Percentiles rank a stretch among this genome's conserved stretches.
Evolutionary conservation across 37 sponge, comb jelly and placozoan genomes (phyloP).

Genomic region (Chondrosia reniformis): DNA sequence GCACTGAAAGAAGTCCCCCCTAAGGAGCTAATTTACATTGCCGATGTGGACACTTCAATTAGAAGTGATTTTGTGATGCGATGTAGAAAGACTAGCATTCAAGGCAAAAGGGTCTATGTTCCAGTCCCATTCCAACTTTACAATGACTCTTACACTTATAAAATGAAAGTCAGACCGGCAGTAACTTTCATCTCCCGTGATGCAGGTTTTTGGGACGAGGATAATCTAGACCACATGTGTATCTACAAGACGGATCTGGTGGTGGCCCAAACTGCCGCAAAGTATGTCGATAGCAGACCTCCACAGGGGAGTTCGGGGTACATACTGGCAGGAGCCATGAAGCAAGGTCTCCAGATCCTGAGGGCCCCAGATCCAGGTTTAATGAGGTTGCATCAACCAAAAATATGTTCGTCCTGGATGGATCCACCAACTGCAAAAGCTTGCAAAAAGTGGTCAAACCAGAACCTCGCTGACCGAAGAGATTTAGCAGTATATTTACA

Average conservation of each 20-base stretch:
- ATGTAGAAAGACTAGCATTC: neutral
- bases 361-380: slow-evolving; percentile 15
- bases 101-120: neutral
- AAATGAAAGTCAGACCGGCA: neutral
- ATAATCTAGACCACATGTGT: slow-evolving; percentile 2
- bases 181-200: neutral
- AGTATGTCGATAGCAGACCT: neutral
- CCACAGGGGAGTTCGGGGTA: neutral
- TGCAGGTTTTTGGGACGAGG: slow-evolving; percentile 7
- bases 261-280: neutral
- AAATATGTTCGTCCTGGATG: neutral
- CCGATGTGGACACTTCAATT: neutral
- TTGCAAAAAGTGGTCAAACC: neutral
- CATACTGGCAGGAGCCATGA: slow-evolving; percentile 17
- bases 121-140: slow-evolving; percentile 4
- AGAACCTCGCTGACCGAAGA: slow-evolving; percentile 3
- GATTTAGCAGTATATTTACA: slow-evolving; percentile 7
- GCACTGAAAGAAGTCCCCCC: neutral
- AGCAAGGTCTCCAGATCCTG: neutral
- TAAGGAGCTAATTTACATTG: neutral
- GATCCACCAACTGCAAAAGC: neutral
- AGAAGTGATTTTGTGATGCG: slow-evolving; percentile 18
- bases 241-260: slow-evolving; percentile 3
- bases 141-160: slow-evolving; percentile 19
- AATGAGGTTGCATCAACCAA: neutral